These are phyloP conservation scores for Arctia plantaginis DNA, from an alignment of 2,888 invertebrate species.

Conservation along the genomic window DNA sequence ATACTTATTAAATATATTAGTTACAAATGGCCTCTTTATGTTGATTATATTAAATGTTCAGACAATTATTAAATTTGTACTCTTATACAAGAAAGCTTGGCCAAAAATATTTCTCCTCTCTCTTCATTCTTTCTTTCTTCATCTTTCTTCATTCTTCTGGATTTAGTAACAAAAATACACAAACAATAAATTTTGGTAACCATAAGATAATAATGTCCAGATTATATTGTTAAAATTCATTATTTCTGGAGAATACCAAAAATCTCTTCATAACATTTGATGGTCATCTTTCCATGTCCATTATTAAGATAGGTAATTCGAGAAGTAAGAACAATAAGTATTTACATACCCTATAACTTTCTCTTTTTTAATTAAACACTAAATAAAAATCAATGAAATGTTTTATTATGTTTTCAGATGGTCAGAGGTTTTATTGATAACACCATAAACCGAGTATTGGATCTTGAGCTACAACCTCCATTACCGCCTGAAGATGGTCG, in stretches of 20 bases:
- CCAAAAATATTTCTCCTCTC: no score
- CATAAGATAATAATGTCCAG: not conserved
- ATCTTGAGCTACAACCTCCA: constrained; percentile 86
- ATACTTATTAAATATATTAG: not conserved
- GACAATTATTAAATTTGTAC: not conserved
- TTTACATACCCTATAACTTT: no score
- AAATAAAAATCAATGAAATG: not conserved
- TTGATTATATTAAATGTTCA: not conserved
- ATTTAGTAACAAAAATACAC: no score
- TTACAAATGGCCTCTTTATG: not conserved
- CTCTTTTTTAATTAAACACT: no score
- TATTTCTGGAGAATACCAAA: no score
- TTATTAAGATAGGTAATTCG: not conserved
- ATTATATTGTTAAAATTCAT: no score
- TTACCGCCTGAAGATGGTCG: constrained; percentile 73
- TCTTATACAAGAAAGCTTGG: no score
- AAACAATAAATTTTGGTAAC: no score
- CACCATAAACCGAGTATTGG: constrained; percentile 89
- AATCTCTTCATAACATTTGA: no score
- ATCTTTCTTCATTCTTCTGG: no score
- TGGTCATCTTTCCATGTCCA: not conserved
- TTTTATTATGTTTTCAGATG: constrained; percentile 71
- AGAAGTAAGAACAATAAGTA: no score
- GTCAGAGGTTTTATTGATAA: constrained; percentile 90
- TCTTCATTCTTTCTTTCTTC: no score